These are phyloP conservation scores for Poeciliopsis paucimaculata DNA, from an alignment of 2,797 vertebrate species.

Conservation along the genomic window DNA sequence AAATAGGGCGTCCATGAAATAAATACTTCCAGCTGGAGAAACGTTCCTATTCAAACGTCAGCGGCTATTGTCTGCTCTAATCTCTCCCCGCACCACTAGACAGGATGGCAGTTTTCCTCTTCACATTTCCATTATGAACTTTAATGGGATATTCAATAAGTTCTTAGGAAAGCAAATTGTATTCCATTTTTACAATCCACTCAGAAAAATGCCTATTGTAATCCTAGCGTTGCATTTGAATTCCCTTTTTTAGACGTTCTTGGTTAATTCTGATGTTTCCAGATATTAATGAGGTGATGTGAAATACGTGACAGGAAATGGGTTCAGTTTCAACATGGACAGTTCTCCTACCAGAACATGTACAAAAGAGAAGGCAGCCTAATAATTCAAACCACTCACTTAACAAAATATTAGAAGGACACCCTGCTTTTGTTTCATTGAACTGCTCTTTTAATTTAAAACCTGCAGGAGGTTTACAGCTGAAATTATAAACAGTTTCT, in stretches of 20 bases:
- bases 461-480: neutral
- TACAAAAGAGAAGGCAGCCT: neutral
- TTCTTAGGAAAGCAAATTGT: neutral
- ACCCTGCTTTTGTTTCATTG: neutral
- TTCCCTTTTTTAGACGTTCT: neutral
- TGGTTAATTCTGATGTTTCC: neutral
- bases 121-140: neutral
- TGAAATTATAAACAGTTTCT: neutral
- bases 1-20: constrained; percentile 11
- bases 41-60: constrained; percentile 1
- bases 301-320: neutral
- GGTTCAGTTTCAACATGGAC: neutral
- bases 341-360: neutral
- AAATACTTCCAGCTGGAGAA: constrained; percentile 14
- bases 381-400: neutral
- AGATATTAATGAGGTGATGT: neutral
- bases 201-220: neutral
- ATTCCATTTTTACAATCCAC: neutral
- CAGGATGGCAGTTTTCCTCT: neutral
- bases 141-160: neutral
- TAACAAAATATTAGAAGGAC: neutral
- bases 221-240: neutral
- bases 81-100: neutral
- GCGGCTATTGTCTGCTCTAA: constrained; percentile 11
- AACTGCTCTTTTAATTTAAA: neutral